phyloP scores from a whole-genome alignment of 2,113 vertebrate species.

The Plectropomus leopardus region DNA sequence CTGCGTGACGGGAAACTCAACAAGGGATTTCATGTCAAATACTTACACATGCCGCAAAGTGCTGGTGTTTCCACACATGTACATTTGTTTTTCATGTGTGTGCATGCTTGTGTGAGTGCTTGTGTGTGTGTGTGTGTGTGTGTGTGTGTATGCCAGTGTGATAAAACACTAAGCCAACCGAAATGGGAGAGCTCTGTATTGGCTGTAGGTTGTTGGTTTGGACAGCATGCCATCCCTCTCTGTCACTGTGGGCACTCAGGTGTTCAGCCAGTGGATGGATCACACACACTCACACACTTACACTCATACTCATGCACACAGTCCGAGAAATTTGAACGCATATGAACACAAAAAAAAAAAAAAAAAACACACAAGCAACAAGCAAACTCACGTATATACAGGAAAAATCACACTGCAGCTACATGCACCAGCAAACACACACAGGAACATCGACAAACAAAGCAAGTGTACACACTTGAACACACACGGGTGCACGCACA shows the following conservation, averaged over 20 bases:
- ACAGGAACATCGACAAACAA: constrained; percentile 46
- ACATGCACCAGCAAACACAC: constrained; percentile 56
- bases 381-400: constrained; percentile 17
- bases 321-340: not conserved
- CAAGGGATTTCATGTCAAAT: constrained; percentile 34
- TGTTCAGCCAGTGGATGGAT: constrained; percentile 68
- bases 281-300: constrained; percentile 24
- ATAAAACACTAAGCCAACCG: constrained; percentile 60
- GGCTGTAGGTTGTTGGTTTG: constrained; percentile 65
- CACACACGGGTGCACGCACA: constrained; percentile 29
- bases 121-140: constrained; percentile 6
- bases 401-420: constrained; percentile 48
- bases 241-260: constrained; percentile 71
- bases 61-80: constrained; percentile 18
- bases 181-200: constrained; percentile 39
- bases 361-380: constrained; percentile 22
- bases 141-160: constrained; percentile 40
- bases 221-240: constrained; percentile 64
- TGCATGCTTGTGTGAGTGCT: constrained; percentile 16
- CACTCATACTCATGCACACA: not conserved
- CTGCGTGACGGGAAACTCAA: constrained; percentile 3
- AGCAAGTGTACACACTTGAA: constrained; percentile 32
- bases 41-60: constrained; percentile 25
- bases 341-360: not conserved
- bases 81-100: constrained; percentile 29